Evolutionary conservation across 2,888 invertebrate genomes (phyloP), one percentile per base, ranked within the genome.

Genomic region (Acleris literana): DNA sequence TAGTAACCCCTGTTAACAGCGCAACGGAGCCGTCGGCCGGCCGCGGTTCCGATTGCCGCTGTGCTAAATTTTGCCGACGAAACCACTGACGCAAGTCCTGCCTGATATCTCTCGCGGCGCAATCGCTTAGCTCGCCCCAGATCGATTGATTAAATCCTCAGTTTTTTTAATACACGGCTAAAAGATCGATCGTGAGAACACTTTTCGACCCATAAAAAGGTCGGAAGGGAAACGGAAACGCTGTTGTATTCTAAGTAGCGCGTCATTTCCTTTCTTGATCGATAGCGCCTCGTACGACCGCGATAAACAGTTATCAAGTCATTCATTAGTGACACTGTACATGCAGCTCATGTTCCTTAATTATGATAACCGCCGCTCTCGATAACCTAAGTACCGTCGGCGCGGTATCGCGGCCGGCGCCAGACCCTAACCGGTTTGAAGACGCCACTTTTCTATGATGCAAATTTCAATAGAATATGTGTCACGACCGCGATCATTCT

Each of bases 221-320:
- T 81, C 79, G 78, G 77, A 84, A 82, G 75, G 82, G 82, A 86
- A 88, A 81, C 92, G 92, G 92, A 92, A 90, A 87, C 81, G 80
- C 74, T 82, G 80, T 80, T 85, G 83, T 80, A 80, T 84, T 82
- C 85, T 78, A 85, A 87, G 86, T 85, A 84, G 82, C 79, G 72
- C 81, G 82, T 87, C 84, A 86, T 85, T 91, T 92, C 90, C 92
- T 90, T 80, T 82, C 76, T 78, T 82, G 82, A 77, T 83, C 84
- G 89, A 85, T 83, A 85, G 75, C 80, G 78, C 77, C 80, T 71
- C 73, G 74, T 78, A 75, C 77, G 80, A 76, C 76, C 68, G 72
- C 81, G 82, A 83, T 84, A 83, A 80, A 82, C 78, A 72, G 77
- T 85, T 86, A 88, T 90, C 88, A 78, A 81, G 80, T 75, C 81